phyloP scores from a whole-genome alignment of 2,113 vertebrate species.

The Sphaerodactylus townsendi region DNA sequence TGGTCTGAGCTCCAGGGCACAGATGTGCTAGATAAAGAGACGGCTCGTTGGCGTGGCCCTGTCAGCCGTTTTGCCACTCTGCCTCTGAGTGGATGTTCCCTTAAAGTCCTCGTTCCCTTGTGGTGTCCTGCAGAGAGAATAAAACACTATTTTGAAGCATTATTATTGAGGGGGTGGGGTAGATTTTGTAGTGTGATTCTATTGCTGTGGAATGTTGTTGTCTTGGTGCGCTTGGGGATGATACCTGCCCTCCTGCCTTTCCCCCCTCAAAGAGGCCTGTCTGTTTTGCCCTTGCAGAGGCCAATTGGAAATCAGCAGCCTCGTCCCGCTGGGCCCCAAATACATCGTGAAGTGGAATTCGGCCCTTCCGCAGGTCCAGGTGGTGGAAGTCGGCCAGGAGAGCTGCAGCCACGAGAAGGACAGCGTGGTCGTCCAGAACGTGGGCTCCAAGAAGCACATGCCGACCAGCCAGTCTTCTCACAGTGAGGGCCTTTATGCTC shows the following conservation, averaged over 20 bases:
- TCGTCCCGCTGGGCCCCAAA: conserved; percentile 91
- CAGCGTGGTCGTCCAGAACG: conserved; percentile 75
- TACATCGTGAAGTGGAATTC: conserved; percentile 96
- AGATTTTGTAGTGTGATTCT: no score
- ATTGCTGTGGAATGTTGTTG: not conserved
- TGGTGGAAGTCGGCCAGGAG: conserved; percentile 91
- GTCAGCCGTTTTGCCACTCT: not conserved
- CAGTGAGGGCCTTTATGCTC: conserved; percentile 58
- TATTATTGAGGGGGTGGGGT: no score
- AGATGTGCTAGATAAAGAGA: no score
- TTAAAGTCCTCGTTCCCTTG: not conserved
- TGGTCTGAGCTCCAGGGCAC: no score
- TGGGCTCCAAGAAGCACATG: conserved; percentile 70
- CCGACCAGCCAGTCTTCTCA: conserved; percentile 52
- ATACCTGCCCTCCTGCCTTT: not conserved
- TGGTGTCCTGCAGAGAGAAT: no score
- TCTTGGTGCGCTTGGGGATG: not conserved
- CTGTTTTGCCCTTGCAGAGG: conserved; percentile 54
- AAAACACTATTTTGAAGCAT: no score
- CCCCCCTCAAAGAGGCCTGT: not conserved
- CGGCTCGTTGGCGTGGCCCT: not conserved
- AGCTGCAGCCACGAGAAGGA: conserved; percentile 79
- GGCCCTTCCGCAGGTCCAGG: conserved; percentile 89
- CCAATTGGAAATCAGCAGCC: conserved; percentile 90
- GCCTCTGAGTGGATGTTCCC: not conserved